Percentiles rank a stretch among this genome's conserved stretches.
These are phyloP conservation scores for Papilio machaon DNA, from an alignment of 1,140 invertebrate species.

Conservation along the genomic window DNA sequence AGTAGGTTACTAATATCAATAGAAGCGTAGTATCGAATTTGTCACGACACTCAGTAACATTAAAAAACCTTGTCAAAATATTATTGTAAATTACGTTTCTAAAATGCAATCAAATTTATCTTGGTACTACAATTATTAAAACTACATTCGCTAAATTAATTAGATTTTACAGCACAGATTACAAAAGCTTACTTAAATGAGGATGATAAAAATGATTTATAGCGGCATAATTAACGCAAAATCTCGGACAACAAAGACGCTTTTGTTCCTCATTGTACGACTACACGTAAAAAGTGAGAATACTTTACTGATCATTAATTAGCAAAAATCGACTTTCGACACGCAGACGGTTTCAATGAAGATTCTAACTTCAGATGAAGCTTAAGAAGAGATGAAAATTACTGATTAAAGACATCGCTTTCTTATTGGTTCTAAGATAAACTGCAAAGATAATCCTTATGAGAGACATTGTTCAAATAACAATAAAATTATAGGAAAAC, in stretches of 20 bases:
- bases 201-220: slow-evolving; percentile 60
- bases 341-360: background rate
- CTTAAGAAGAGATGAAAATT: background rate
- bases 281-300: slow-evolving; percentile 30
- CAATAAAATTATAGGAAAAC: no score
- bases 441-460: no score
- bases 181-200: slow-evolving; percentile 48
- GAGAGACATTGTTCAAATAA: no score
- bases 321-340: slow-evolving; percentile 26
- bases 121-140: background rate
- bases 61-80: no score
- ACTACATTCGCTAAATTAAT: slow-evolving; percentile 3
- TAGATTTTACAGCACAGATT: slow-evolving; percentile 36
- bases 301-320: slow-evolving; percentile 28
- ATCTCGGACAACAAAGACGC: slow-evolving; percentile 28
- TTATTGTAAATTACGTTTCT: background rate
- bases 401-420: background rate
- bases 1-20: background rate
- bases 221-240: slow-evolving; percentile 48
- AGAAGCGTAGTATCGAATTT: no score
- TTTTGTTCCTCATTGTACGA: slow-evolving; percentile 24
- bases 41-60: no score
- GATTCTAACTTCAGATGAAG: slow-evolving; percentile 2
- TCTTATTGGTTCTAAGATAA: background rate
- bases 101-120: background rate